These are phyloP conservation scores for Silurus lanzhouensis DNA, from an alignment of 2,797 vertebrate species.

Conservation along the genomic window DNA sequence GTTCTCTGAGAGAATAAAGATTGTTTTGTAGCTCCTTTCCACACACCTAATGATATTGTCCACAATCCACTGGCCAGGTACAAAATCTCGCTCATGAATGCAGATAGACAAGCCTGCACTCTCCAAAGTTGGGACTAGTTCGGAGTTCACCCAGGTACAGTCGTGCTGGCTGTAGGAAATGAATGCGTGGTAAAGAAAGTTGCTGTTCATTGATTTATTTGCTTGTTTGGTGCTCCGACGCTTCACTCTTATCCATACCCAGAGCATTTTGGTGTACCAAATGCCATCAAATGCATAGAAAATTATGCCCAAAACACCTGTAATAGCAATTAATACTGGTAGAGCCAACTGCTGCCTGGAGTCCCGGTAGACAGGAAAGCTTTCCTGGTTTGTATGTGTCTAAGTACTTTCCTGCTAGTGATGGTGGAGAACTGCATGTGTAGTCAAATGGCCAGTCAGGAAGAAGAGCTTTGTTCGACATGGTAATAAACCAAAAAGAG, in stretches of 20 bases:
- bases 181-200: conserved; percentile 79
- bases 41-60: conserved; percentile 87
- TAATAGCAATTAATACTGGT: conserved; percentile 59
- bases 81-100: conserved; percentile 82
- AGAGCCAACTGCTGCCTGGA: conserved; percentile 64
- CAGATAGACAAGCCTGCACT: conserved; percentile 73
- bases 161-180: conserved; percentile 86
- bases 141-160: conserved; percentile 75
- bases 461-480: conserved; percentile 72
- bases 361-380: conserved; percentile 71
- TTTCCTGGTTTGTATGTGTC: conserved; percentile 68
- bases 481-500: conserved; percentile 63
- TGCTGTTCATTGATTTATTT: conserved; percentile 49
- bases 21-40: conserved; percentile 85
- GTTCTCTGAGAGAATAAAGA: conserved; percentile 84
- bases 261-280: conserved; percentile 84
- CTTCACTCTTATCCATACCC: conserved; percentile 82
- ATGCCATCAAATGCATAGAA: conserved; percentile 75
- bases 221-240: conserved; percentile 61
- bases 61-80: conserved; percentile 83
- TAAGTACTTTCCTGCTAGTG: conserved; percentile 64
- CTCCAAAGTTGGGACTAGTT: conserved; percentile 77
- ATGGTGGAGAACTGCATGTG: conserved; percentile 71
- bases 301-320: conserved; percentile 53
- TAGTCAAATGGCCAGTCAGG: conserved; percentile 78